Evolutionary conservation across 2,888 invertebrate genomes (phyloP), one percentile per base, ranked within the genome.

Genomic region (Portevinia maculata): DNA sequence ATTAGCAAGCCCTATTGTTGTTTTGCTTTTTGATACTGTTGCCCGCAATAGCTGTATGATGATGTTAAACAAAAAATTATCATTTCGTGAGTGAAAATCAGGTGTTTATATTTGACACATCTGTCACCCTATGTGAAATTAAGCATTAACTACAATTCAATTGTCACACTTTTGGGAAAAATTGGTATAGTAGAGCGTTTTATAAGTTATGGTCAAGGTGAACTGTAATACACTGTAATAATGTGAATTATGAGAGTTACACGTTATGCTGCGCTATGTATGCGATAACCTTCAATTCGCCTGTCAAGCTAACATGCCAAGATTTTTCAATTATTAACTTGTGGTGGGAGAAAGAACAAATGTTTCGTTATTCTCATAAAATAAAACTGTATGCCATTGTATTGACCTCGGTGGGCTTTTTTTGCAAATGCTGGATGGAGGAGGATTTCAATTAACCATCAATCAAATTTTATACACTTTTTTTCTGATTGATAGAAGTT

Each of bases 161-260:
- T 74, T 74, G 48, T 48, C 17, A 32, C 30, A 46, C 32, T 28
- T 11, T 55, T 24, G 11, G 15, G 17, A 5, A 32, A 19, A 50
- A 11, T 44, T 53, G 57, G 50, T 46, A n/a, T 50, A 44, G 2
- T 13, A 13, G 64, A 71, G 70, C 64, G 64, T 11, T 60, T 24
- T 21, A 34, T 39, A 46, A 48, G 76, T 76, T 81, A 76, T 76
- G 81, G 81, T 81, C 81, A 81, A 81, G 81, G 81, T 70, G 57
- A 32, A 71, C 19, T 46, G 46, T 64, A 48, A 55, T 24, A 65
- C n/a, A 34, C 34, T 28, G 19, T 3, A 24, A 44, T n/a, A 15
- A 30, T 44, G 32, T 39, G 48, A 74, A 15, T 64, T 57, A 46
- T 57, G 30, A 28, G 53, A 52, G 50, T 62, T 28, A 57, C 41